Percentiles rank a stretch among this genome's conserved stretches.
Evolutionary conservation across 2,888 invertebrate genomes (phyloP).

Genomic region (Drosophila greeni): DNA sequence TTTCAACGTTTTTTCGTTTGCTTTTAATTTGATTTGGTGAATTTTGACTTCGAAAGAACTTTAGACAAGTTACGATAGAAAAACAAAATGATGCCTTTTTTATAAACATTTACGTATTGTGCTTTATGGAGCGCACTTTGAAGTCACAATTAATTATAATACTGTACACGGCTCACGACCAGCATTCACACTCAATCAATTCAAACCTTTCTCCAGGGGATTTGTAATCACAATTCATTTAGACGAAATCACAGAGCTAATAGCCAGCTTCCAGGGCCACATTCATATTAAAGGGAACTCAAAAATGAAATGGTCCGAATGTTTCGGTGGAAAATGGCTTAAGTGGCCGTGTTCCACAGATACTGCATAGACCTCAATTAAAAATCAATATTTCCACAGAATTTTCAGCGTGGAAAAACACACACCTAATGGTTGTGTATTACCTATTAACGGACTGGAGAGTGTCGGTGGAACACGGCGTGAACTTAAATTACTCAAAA

Average conservation of each 20-base stretch:
- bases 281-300: not conserved
- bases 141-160: conserved; percentile 44
- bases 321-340: not conserved
- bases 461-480: conserved; percentile 14
- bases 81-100: not conserved
- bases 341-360: not conserved
- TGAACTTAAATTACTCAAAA: conserved; percentile 15
- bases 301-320: not conserved
- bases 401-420: not conserved
- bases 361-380: not conserved
- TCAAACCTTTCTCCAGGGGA: conserved; percentile 23
- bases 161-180: conserved; percentile 54
- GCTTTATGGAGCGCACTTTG: conserved; percentile 20
- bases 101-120: conserved; percentile 6
- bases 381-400: conserved; percentile 3
- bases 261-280: conserved; percentile 10
- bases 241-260: conserved; percentile 60
- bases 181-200: conserved; percentile 28
- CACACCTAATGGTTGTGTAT: not conserved
- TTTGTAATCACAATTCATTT: conserved; percentile 64
- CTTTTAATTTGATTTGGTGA: conserved; percentile 19
- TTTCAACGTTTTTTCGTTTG: conserved; percentile 1
- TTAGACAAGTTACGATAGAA: conserved; percentile 1
- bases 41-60: conserved; percentile 27
- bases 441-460: not conserved